Evolutionary conservation across 2,113 vertebrate species (phyloP).

Genomic region (Rhegmatorhina hoffmannsi): DNA sequence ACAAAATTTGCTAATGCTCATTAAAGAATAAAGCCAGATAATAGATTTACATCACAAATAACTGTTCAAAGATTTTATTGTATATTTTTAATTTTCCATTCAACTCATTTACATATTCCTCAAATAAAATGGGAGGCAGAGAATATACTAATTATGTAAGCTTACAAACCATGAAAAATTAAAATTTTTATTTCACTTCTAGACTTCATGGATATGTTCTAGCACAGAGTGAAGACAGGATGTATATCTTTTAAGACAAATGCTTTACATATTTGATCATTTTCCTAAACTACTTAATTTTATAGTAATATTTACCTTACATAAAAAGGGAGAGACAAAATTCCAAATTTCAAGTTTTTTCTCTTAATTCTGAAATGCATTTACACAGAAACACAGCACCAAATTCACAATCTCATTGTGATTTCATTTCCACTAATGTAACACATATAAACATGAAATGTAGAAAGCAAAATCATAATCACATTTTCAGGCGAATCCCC

Average conservation of each 20-base stretch:
- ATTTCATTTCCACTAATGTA: not conserved
- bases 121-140: not conserved
- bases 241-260: not conserved
- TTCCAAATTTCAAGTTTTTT: not conserved
- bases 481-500: not conserved
- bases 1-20: conserved; percentile 27
- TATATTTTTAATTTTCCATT: not conserved
- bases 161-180: not conserved
- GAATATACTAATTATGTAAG: not conserved
- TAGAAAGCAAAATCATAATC: not conserved
- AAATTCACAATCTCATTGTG: not conserved
- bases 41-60: not conserved
- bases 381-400: not conserved
- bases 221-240: not conserved
- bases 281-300: not conserved
- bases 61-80: not conserved
- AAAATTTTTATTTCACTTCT: not conserved
- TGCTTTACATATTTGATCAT: not conserved
- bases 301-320: not conserved
- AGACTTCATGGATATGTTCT: not conserved
- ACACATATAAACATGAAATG: rapidly evolving
- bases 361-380: not conserved
- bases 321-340: not conserved
- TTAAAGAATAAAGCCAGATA: conserved; percentile 52
- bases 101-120: not conserved